These are phyloP conservation scores for Pangasianodon hypophthalmus DNA, from an alignment of 2,113 vertebrate species.

Conservation along the genomic window DNA sequence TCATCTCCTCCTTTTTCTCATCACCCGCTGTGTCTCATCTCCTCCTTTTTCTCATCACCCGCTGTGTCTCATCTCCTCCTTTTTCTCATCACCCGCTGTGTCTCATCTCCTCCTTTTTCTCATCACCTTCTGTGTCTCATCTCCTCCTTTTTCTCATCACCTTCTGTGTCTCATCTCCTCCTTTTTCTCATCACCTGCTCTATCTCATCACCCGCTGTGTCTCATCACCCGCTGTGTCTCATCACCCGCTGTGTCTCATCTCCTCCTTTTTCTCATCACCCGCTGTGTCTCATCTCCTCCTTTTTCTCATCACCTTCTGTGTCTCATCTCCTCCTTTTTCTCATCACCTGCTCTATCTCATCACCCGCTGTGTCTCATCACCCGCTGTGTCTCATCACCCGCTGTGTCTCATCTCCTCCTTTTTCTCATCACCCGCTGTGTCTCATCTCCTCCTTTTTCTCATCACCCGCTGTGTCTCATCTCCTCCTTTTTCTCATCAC, in stretches of 20 bases:
- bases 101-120: not conserved
- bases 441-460: not conserved
- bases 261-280: not conserved
- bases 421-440: not conserved
- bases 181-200: not conserved
- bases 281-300: not conserved
- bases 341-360: not conserved
- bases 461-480: not conserved
- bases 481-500: not conserved
- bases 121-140: not conserved
- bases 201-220: not conserved
- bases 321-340: too few relatives aligned
- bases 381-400: not conserved
- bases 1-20: not conserved
- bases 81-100: not conserved
- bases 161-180: not conserved
- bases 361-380: not conserved
- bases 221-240: not conserved
- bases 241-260: not conserved
- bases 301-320: too few relatives aligned
- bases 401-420: not conserved
- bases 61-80: not conserved
- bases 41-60: not conserved
- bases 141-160: not conserved
- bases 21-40: not conserved